phyloP scores from a whole-genome alignment of 2,113 vertebrate genomes.

The Eublepharis macularius region DNA sequence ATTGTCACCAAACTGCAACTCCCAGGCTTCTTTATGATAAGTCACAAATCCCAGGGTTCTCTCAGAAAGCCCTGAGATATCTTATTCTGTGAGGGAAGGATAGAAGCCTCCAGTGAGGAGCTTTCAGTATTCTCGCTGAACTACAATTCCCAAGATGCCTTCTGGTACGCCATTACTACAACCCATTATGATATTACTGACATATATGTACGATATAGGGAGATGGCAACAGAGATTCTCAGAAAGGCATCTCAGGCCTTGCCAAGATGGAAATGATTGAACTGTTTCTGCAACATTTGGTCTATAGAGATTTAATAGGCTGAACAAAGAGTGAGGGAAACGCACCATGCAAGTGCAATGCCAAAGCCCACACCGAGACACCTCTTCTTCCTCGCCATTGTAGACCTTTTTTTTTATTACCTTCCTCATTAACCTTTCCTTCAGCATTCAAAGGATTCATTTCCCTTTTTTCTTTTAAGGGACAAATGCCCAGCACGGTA shows the following conservation, averaged over 20 bases:
- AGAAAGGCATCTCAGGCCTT: not conserved
- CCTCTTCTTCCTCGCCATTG: not conserved
- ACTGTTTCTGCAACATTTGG: not conserved
- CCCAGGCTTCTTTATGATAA: too few relatives aligned
- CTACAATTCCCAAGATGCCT: too few relatives aligned
- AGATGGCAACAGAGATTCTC: too few relatives aligned
- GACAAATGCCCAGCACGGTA: conserved; percentile 14
- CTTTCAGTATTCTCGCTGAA: too few relatives aligned
- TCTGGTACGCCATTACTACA: too few relatives aligned
- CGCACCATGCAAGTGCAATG: not conserved
- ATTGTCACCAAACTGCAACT: too few relatives aligned
- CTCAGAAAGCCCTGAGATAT: too few relatives aligned
- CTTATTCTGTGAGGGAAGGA: too few relatives aligned
- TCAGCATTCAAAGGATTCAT: conserved; percentile 32
- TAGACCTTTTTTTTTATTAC: not conserved
- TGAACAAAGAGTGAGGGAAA: not conserved
- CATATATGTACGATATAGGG: too few relatives aligned
- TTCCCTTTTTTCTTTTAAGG: conserved; percentile 32
- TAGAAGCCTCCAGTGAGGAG: too few relatives aligned
- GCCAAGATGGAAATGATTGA: not conserved
- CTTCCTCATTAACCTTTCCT: conserved; percentile 54
- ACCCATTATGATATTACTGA: too few relatives aligned
- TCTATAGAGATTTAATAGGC: not conserved
- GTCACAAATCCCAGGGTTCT: too few relatives aligned
- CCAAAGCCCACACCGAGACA: not conserved